phyloP scores from a whole-genome alignment of 1,140 invertebrate species.

The roundworm (Caenorhabditis elegans) region DNA sequence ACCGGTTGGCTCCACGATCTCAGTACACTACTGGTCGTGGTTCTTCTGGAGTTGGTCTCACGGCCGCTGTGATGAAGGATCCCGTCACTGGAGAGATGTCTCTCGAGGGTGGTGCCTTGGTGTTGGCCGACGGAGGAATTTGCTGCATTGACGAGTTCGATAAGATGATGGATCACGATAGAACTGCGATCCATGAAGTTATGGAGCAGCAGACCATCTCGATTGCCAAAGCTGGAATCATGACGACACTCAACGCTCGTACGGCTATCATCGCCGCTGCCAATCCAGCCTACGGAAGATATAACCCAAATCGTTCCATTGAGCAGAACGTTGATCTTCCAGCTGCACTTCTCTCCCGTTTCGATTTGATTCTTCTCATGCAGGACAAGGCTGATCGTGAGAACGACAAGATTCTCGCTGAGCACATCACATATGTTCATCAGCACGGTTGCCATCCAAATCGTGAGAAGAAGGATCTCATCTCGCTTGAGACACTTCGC shows the following conservation, averaged over 20 bases:
- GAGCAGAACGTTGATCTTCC: slow-evolving; percentile 97
- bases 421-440: slow-evolving; percentile 97
- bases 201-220: slow-evolving; percentile 99
- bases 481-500: slow-evolving; percentile 86
- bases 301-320: slow-evolving; percentile 89
- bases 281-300: slow-evolving; percentile 95
- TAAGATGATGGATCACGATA: slow-evolving; percentile 94
- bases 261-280: slow-evolving; percentile 96
- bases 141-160: slow-evolving; percentile 99
- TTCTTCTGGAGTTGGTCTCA: slow-evolving; percentile 81
- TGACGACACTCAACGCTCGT: slow-evolving; percentile 93
- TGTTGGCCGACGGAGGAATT: slow-evolving; percentile 91
- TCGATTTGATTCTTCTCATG: slow-evolving; percentile 90
- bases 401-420: slow-evolving; percentile 88
- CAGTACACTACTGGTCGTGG: slow-evolving; percentile 96
- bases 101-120: slow-evolving; percentile 94
- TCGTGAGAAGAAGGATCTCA: slow-evolving; percentile 70
- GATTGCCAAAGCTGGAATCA: slow-evolving; percentile 98
- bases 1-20: slow-evolving; percentile 84
- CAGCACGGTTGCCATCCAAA: slow-evolving; percentile 80
- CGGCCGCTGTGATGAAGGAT: slow-evolving; percentile 96
- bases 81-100: slow-evolving; percentile 94
- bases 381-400: slow-evolving; percentile 89
- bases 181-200: slow-evolving; percentile 93
- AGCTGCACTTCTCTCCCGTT: slow-evolving; percentile 93